These are phyloP conservation scores for Napeogenes inachia DNA, from an alignment of 2,888 invertebrate genomes.

Conservation along the genomic window DNA sequence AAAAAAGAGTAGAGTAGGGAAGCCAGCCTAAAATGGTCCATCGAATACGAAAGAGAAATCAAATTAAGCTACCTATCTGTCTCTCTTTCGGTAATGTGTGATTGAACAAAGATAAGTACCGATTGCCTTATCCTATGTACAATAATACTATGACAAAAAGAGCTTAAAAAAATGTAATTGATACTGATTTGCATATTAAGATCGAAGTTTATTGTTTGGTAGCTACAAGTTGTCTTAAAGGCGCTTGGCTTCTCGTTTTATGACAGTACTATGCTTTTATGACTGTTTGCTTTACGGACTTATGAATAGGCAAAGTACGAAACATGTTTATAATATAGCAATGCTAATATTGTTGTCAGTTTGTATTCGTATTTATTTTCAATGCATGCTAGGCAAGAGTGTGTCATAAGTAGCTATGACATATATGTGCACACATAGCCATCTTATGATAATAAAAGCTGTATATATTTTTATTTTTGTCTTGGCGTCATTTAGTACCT, in stretches of 20 bases:
- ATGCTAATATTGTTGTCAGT: not conserved
- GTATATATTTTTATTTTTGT: too few species aligned
- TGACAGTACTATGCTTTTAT: conserved; percentile 24
- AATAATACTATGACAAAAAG: too few species aligned
- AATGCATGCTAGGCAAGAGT: not conserved
- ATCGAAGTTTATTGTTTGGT: not conserved
- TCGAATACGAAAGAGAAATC: not conserved
- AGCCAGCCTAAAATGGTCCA: too few species aligned
- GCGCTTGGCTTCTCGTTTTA: conserved; percentile 18
- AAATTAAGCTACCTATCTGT: too few species aligned
- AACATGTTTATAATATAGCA: not conserved
- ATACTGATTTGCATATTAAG: not conserved
- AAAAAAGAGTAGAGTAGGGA: not conserved
- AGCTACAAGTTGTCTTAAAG: conserved; percentile 16
- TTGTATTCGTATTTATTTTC: not conserved
- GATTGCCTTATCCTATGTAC: too few species aligned
- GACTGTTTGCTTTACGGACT: conserved; percentile 25
- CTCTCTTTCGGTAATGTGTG: too few species aligned
- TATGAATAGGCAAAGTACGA: conserved; percentile 19
- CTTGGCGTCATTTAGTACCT: too few species aligned
- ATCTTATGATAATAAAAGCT: too few species aligned
- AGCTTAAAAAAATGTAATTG: not conserved
- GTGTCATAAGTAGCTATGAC: too few species aligned
- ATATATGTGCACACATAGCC: too few species aligned
- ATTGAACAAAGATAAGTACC: too few species aligned